Evolutionary conservation across 1,140 invertebrate species (phyloP).

Genomic region (Araneus ventricosus): DNA sequence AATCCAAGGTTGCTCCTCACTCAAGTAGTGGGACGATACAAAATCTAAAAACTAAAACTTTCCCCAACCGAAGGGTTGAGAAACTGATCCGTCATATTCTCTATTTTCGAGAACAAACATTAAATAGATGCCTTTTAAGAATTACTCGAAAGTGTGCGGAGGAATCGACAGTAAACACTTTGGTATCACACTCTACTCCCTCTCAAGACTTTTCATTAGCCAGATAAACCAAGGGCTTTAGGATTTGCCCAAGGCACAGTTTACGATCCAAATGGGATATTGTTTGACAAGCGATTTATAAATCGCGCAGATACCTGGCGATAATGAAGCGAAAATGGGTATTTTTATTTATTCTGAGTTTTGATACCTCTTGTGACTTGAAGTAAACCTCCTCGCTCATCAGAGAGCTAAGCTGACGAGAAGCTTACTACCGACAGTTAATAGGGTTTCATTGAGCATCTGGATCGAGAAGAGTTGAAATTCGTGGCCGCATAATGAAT

Average conservation of each 20-base stretch:
- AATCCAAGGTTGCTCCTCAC: neutral
- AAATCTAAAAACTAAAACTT: neutral
- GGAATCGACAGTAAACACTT: neutral
- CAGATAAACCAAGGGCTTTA: neutral
- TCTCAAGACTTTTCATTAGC: conserved; percentile 50
- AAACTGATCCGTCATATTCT: conserved; percentile 5
- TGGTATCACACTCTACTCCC: too few species aligned
- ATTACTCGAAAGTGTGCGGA: too few species aligned
- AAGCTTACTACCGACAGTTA: neutral
- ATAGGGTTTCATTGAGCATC: neutral
- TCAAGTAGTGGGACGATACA: neutral
- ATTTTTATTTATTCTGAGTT: neutral
- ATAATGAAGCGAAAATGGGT: neutral
- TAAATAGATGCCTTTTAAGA: conserved; percentile 8
- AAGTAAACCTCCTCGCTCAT: neutral
- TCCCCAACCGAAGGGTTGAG: neutral
- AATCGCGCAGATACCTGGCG: neutral
- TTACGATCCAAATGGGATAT: conserved; percentile 39
- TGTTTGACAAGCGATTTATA: conserved; percentile 31
- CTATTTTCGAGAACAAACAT: conserved; percentile 28
- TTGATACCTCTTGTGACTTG: neutral
- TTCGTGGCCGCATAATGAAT: too few species aligned
- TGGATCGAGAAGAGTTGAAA: neutral
- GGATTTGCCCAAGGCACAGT: neutral
- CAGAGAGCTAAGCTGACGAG: neutral